A percentile compares a stretch with the other conserved stretches of the same genome.
Conservation (phyloP, 2,113 vertebrate species). For the Brachypteracias leptosomus region DNA sequence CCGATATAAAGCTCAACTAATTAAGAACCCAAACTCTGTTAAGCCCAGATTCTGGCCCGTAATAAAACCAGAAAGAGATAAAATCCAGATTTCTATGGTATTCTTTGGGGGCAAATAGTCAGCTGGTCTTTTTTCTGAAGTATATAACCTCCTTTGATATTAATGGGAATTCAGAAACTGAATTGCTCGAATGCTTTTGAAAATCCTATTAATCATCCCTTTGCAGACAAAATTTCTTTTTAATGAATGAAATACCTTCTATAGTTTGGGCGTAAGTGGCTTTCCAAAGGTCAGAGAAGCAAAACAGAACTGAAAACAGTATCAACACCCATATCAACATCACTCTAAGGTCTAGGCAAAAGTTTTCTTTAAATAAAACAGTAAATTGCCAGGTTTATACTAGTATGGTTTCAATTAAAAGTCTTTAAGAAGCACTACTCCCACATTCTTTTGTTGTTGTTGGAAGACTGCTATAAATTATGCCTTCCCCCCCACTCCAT, state of each 20-base stretch:
- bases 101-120: neutral
- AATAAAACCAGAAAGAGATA: neutral
- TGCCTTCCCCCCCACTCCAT: neutral
- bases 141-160: neutral
- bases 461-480: neutral
- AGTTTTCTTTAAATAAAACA: neutral
- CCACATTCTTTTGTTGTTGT: neutral
- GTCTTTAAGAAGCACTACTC: neutral
- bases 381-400: neutral
- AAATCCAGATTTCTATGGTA: neutral
- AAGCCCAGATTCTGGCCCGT: neutral
- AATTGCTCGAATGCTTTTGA: neutral
- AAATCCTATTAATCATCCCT: neutral
- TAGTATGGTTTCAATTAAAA: neutral
- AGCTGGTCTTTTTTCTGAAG: neutral
- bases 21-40: neutral
- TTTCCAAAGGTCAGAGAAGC: neutral
- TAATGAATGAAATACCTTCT: neutral
- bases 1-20: neutral
- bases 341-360: neutral
- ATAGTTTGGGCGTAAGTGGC: neutral
- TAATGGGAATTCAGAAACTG: neutral
- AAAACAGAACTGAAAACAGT: neutral
- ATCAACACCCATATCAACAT: neutral
- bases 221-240: neutral